phyloP scores from a whole-genome alignment of 2,888 invertebrate genomes.

The Acanthococcus lagerstroemiae region DNA sequence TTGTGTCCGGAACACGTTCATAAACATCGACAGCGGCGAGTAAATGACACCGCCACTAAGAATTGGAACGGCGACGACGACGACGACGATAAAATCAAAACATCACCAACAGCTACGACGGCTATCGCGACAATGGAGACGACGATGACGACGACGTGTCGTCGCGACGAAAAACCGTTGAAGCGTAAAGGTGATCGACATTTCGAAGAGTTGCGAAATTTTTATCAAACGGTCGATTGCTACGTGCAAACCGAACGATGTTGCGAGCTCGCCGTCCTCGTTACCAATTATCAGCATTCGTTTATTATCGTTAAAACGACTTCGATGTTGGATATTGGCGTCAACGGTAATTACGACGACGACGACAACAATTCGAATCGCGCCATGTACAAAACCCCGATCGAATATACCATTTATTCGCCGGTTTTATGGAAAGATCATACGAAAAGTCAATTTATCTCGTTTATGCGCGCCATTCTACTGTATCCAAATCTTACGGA shows the following conservation, averaged over 20 bases:
- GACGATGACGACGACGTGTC: too few species aligned
- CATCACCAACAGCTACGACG: too few species aligned
- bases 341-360: too few species aligned
- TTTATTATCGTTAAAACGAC: neutral
- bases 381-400: too few species aligned
- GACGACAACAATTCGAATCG: too few species aligned
- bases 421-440: constrained; percentile 10
- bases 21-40: neutral
- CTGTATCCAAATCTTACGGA: neutral
- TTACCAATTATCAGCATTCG: neutral
- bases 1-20: constrained; percentile 1
- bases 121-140: too few species aligned
- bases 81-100: too few species aligned
- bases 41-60: too few species aligned
- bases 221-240: neutral
- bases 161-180: too few species aligned
- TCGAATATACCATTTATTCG: neutral
- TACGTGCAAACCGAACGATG: neutral
- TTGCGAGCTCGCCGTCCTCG: neutral
- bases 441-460: neutral
- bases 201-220: neutral
- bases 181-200: neutral
- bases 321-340: neutral
- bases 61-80: too few species aligned
- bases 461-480: neutral